These are phyloP conservation scores for Seriola quinqueradiata DNA, from an alignment of 2,113 vertebrate species.

Conservation along the genomic window DNA sequence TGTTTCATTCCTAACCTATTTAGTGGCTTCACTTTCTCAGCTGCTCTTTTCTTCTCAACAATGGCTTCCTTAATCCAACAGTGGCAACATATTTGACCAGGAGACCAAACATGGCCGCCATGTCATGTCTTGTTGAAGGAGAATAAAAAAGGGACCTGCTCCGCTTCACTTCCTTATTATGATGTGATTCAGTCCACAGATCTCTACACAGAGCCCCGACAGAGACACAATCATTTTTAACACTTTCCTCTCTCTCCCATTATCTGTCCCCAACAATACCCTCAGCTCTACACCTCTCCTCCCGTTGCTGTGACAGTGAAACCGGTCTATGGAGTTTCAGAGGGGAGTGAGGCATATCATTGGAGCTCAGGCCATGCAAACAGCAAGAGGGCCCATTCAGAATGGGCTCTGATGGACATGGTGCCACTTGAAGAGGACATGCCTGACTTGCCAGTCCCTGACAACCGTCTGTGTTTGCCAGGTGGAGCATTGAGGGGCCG, in stretches of 20 bases:
- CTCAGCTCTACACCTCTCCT: conserved; percentile 79
- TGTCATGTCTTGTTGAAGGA: conserved; percentile 77
- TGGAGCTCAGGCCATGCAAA: conserved; percentile 85
- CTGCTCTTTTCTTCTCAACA: conserved; percentile 63
- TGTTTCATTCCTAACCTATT: neutral
- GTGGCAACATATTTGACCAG: conserved; percentile 74
- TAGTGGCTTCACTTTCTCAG: conserved; percentile 38
- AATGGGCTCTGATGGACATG: conserved; percentile 84
- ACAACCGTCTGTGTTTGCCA: conserved; percentile 92
- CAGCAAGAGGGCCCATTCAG: conserved; percentile 87
- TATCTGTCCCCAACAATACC: conserved; percentile 80
- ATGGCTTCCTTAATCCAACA: conserved; percentile 65
- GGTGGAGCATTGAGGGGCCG: conserved; percentile 87
- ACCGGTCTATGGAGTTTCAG: conserved; percentile 84
- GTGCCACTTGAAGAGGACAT: conserved; percentile 90
- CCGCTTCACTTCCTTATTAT: conserved; percentile 85
- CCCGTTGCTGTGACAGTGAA: conserved; percentile 78
- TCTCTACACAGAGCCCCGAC: conserved; percentile 81
- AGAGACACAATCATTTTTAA: conserved; percentile 86
- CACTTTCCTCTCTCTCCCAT: conserved; percentile 81
- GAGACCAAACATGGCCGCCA: conserved; percentile 74
- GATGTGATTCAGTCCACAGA: conserved; percentile 85
- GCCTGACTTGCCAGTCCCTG: conserved; percentile 93
- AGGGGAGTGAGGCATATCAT: conserved; percentile 88
- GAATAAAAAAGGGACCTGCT: conserved; percentile 76